Conservation (phyloP, 2,888 invertebrate genomes). For the Myopa tessellatipennis region DNA sequence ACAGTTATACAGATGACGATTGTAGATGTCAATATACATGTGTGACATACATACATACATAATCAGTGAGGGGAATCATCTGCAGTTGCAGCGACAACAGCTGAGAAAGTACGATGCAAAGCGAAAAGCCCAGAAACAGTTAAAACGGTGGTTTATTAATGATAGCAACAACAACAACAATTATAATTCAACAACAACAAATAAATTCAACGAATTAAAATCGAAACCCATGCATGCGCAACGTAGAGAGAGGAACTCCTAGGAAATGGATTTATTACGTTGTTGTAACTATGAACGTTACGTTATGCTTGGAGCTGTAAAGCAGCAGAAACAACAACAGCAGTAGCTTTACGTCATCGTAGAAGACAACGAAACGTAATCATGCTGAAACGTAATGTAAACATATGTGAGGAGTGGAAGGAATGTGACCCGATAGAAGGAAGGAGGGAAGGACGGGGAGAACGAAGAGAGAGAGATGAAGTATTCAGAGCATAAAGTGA, state of each 20-base stretch:
- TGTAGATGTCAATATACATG: background rate
- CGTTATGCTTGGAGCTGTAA: background rate
- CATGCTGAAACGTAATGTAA: background rate
- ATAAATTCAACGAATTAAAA: slow-evolving; percentile 25
- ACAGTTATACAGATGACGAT: too few species aligned
- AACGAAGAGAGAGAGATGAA: background rate
- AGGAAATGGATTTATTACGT: background rate
- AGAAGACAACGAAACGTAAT: background rate
- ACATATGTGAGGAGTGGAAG: too few species aligned
- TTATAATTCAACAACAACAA: slow-evolving; percentile 19
- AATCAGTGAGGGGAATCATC: background rate
- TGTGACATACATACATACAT: background rate
- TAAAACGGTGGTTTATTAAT: background rate
- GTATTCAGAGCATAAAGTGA: too few species aligned
- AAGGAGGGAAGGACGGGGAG: background rate
- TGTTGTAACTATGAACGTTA: background rate
- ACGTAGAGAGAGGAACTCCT: too few species aligned
- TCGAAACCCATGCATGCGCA: background rate
- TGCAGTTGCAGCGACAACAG: background rate
- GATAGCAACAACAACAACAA: background rate
- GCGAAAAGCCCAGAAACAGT: slow-evolving; percentile 9
- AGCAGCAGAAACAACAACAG: background rate
- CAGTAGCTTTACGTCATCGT: background rate
- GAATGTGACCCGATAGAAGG: too few species aligned
- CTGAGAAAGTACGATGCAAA: background rate